phyloP scores from a whole-genome alignment of 2,797 vertebrate species.

The Acanthis flammea region DNA sequence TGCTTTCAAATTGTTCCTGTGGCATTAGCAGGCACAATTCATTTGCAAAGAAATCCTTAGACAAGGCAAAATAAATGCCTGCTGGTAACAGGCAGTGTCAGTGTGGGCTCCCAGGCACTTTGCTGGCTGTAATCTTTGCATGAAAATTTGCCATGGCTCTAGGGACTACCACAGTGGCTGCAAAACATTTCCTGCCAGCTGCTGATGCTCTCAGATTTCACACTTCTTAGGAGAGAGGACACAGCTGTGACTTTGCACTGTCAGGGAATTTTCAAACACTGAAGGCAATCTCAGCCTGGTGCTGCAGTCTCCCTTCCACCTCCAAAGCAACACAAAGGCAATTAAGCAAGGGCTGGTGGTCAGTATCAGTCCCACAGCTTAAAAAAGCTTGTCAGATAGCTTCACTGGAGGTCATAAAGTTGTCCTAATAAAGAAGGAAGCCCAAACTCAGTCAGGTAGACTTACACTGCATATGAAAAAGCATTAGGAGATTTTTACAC shows the following conservation, averaged over 20 bases:
- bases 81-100: background rate
- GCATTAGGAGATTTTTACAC: background rate
- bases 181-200: background rate
- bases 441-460: background rate
- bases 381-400: background rate
- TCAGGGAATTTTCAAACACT: background rate
- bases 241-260: conserved; percentile 2
- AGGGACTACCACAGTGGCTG: background rate
- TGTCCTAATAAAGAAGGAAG: background rate
- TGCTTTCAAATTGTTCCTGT: background rate
- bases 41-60: background rate
- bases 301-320: background rate
- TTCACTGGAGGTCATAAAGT: background rate
- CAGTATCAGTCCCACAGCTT: background rate
- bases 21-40: background rate
- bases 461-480: background rate
- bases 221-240: background rate
- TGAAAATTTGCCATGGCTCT: background rate
- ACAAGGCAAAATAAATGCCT: background rate
- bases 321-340: background rate
- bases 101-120: background rate
- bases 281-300: background rate
- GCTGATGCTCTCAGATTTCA: background rate
- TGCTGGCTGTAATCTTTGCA: background rate
- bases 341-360: background rate